Evolutionary conservation across 2,888 invertebrate species (phyloP), one percentile per base, ranked within the genome.

Genomic region (Carterocephalus palaemon): DNA sequence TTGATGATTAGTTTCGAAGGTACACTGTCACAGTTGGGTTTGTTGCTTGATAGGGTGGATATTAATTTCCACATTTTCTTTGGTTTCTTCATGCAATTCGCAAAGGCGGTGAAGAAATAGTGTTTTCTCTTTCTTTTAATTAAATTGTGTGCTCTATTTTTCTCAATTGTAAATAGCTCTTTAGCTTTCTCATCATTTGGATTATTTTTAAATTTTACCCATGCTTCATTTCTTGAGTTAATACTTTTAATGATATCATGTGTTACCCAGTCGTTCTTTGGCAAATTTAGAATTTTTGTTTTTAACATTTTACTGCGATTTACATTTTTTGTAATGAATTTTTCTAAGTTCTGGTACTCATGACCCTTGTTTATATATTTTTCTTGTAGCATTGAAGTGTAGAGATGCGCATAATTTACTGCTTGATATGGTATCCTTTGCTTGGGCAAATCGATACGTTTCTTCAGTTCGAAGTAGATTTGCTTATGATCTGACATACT

Each of bases 61-160:
- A n/a, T n/a, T n/a, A n/a, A n/a, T n/a, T n/a, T n/a, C n/a, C n/a
- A 24, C 36, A 36, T 36, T 8, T 36, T 36, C 8, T 24, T 22
- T 7, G 23, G 24, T 22, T 24, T 13, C 5, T 1, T 36, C 3
- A 3, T 8, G 15, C 23, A 23, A 15, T 23, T 36, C 4, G 13
- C 15, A 16, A 36, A 36, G 1, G 15, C 20, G 8, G n/a, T 36
- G 13, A 13, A 7, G 13, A 23, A 36, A 13, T 36, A 36, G 12
- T 36, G 10, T 24, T 36, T n/a, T 15, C n/a, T 23, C 2, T 6
- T 1, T 15, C 5, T 2, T 8, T 24, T 22, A 9, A 36, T 36
- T 2, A 15, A 3, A 9, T n/a, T 36, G 8, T 13, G 13, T 12
- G 8, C 24, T 24, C 23, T 24, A 23, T 23, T 24, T 23, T 22